Evolutionary conservation across 2,888 invertebrate species (phyloP).

Genomic region (Ennomos fuscantarius): DNA sequence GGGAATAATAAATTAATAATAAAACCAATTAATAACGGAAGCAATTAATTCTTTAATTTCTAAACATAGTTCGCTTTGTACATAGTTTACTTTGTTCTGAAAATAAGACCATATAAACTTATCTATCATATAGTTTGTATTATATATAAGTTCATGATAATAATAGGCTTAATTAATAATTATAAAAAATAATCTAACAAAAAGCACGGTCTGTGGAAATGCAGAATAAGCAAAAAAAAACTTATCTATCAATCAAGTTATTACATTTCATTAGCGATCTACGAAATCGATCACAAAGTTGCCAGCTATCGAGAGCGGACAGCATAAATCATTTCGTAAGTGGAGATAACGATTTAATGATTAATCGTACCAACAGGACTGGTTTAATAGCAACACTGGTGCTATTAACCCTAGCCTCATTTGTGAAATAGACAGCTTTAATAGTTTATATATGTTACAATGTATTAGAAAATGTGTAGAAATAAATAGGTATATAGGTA

Average conservation of each 20-base stretch:
- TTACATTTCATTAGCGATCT: slow-evolving; percentile 30
- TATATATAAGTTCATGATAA: too few species aligned
- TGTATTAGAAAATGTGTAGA: neutral
- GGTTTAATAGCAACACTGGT: slow-evolving; percentile 23
- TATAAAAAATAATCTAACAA: too few species aligned
- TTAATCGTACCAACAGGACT: slow-evolving; percentile 37
- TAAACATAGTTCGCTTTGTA: too few species aligned
- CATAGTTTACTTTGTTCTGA: too few species aligned
- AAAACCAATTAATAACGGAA: too few species aligned
- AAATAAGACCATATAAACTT: too few species aligned
- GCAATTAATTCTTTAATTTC: too few species aligned
- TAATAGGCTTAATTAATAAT: too few species aligned
- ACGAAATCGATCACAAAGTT: slow-evolving; percentile 30
- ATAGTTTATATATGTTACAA: slow-evolving; percentile 6
- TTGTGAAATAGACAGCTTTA: slow-evolving; percentile 19
- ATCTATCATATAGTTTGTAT: too few species aligned
- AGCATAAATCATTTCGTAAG: slow-evolving; percentile 37
- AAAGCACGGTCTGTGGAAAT: neutral
- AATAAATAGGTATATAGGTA: too few species aligned
- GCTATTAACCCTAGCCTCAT: slow-evolving; percentile 23
- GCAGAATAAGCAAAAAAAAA: neutral
- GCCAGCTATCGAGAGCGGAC: slow-evolving; percentile 18
- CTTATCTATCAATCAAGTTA: slow-evolving; percentile 16
- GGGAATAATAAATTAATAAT: too few species aligned
- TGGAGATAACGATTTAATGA: slow-evolving; percentile 35